Evolutionary conservation across 2,113 vertebrate species (phyloP).

Genomic region (Gymnarchus niloticus): DNA sequence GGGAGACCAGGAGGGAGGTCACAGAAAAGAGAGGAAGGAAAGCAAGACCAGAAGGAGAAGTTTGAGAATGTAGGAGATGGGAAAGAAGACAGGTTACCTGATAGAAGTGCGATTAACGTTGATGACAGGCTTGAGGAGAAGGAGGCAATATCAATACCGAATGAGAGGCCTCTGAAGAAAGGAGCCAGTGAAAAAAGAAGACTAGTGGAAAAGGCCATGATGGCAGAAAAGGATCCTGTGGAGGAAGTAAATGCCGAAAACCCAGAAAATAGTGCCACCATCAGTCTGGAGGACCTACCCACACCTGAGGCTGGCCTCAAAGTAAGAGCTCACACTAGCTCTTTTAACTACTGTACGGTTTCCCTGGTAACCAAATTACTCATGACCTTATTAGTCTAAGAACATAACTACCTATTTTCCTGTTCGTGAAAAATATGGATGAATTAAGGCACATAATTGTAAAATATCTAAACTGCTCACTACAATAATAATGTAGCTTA

Average conservation of each 20-base stretch:
- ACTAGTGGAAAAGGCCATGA: constrained; percentile 37
- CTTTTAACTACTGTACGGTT: not conserved
- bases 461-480: not conserved
- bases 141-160: constrained; percentile 15
- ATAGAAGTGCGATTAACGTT: not conserved
- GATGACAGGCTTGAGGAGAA: constrained; percentile 18
- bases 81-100: not conserved
- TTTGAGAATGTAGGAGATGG: not conserved
- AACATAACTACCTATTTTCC: not conserved
- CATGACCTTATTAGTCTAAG: not conserved
- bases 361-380: not conserved
- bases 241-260: constrained; percentile 55
- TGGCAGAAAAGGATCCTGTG: constrained; percentile 59
- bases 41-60: constrained; percentile 38
- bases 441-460: not conserved
- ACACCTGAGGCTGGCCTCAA: constrained; percentile 54
- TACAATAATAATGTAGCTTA: not conserved
- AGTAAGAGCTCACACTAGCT: not conserved
- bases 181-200: constrained; percentile 33
- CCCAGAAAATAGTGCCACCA: constrained; percentile 48
- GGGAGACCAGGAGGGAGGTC: constrained; percentile 49
- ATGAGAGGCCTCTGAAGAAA: constrained; percentile 26
- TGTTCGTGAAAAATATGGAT: not conserved
- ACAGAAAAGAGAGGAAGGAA: constrained; percentile 55
- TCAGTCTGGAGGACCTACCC: constrained; percentile 51